Conservation (phyloP, 2,113 vertebrate genomes). For the Salvator merianae region DNA sequence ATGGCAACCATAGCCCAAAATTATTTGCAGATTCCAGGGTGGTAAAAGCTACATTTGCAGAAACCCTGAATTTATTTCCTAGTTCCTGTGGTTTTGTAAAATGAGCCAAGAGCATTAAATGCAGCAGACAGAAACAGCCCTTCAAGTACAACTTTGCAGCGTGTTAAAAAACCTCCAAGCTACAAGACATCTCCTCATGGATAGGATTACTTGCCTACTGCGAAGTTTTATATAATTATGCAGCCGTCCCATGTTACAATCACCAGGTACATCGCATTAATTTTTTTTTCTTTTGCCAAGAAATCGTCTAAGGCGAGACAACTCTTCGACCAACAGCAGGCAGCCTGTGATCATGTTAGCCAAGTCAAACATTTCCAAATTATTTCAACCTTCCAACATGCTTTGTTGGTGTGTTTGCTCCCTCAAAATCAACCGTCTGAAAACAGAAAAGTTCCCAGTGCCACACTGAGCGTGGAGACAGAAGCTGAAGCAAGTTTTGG, state of each 20-base stretch:
- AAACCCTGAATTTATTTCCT: neutral
- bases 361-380: neutral
- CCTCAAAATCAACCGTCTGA: fast-evolving
- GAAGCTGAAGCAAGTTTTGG: slow-evolving; percentile 31
- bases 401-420: neutral
- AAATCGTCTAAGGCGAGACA: neutral
- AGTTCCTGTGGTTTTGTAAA: neutral
- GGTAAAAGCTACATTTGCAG: neutral
- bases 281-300: neutral
- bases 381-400: neutral
- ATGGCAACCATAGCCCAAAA: no score
- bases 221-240: neutral
- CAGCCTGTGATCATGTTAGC: neutral
- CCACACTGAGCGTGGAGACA: neutral
- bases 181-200: neutral
- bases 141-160: neutral
- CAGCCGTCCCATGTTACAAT: neutral
- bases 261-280: neutral
- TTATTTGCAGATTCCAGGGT: no score
- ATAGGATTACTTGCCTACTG: neutral
- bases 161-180: neutral
- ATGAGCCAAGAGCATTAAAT: neutral
- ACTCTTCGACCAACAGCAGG: neutral
- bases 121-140: neutral
- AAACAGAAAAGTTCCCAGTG: slow-evolving; percentile 7